Evolutionary conservation across 2,797 vertebrate species (phyloP).

Genomic region (Eutrigla gurnardus): DNA sequence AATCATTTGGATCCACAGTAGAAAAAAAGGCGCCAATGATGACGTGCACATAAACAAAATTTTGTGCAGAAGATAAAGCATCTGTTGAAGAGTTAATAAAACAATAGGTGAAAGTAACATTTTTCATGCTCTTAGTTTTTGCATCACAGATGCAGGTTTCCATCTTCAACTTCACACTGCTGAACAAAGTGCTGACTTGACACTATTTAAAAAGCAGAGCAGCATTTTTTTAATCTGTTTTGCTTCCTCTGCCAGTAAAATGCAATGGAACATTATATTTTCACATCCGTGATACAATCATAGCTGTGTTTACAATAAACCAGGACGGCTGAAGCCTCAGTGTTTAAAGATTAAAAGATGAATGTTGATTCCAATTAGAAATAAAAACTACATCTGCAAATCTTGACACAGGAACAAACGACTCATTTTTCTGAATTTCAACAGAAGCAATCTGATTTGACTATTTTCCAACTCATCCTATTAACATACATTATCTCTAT

Average conservation of each 20-base stretch:
- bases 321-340: not conserved
- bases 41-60: no score
- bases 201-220: slow-evolving; percentile 25
- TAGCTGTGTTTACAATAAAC: slow-evolving; percentile 18
- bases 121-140: not conserved
- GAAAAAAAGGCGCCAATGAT: not conserved
- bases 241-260: slow-evolving; percentile 73
- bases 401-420: slow-evolving; percentile 57
- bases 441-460: slow-evolving; percentile 48
- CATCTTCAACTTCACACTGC: not conserved
- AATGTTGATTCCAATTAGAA: slow-evolving; percentile 8
- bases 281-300: slow-evolving; percentile 29
- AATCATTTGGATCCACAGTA: not conserved
- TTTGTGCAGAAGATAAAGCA: not conserved
- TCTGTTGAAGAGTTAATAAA: not conserved
- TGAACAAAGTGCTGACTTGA: slow-evolving; percentile 58
- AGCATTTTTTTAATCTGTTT: slow-evolving; percentile 25
- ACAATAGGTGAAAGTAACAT: not conserved
- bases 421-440: slow-evolving; percentile 40
- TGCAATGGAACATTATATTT: slow-evolving; percentile 52
- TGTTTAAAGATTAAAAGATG: not conserved
- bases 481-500: slow-evolving; percentile 56
- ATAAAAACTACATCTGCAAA: slow-evolving; percentile 4
- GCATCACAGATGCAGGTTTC: slow-evolving; percentile 24
- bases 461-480: slow-evolving; percentile 67